These are phyloP conservation scores for Anguilla anguilla DNA, from an alignment of 2,797 vertebrate genomes.

Conservation along the genomic window DNA sequence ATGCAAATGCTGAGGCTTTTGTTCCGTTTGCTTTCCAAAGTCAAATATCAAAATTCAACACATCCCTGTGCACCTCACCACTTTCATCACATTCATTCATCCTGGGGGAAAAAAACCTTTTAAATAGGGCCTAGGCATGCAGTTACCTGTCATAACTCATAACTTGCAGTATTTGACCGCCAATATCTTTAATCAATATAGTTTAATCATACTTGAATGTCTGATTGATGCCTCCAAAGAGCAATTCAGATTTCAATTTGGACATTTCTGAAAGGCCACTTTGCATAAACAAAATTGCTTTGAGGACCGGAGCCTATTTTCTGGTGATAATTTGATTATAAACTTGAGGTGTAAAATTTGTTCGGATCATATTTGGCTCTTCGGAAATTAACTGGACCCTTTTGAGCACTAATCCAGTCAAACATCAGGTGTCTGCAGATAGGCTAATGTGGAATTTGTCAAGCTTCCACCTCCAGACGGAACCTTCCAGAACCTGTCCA, in stretches of 20 bases:
- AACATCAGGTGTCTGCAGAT: background rate
- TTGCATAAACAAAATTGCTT: conserved; percentile 72
- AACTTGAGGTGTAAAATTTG: conserved; percentile 65
- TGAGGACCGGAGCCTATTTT: conserved; percentile 65
- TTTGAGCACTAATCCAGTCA: background rate
- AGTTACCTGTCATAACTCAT: conserved; percentile 46
- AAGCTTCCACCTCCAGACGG: background rate
- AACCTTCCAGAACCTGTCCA: background rate
- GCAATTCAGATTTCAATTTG: conserved; percentile 53
- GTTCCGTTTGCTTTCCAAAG: conserved; percentile 8
- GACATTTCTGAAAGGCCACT: conserved; percentile 58
- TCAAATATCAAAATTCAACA: conserved; percentile 33
- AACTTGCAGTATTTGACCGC: conserved; percentile 57
- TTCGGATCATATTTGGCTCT: conserved; percentile 59
- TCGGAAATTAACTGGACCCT: background rate
- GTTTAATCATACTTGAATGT: conserved; percentile 73
- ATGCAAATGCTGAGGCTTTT: conserved; percentile 17
- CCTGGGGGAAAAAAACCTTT: conserved; percentile 36
- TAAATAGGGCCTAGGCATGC: conserved; percentile 55
- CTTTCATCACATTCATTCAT: conserved; percentile 57
- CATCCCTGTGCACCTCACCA: conserved; percentile 53
- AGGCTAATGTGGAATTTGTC: background rate
- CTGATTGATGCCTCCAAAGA: conserved; percentile 60
- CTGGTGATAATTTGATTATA: conserved; percentile 64
- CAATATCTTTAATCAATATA: conserved; percentile 48